A percentile compares a stretch with the other conserved stretches of the same genome.
These are phyloP conservation scores for Cheirogaleus medius DNA, from an alignment of 2,113 vertebrate species.

Conservation along the genomic window DNA sequence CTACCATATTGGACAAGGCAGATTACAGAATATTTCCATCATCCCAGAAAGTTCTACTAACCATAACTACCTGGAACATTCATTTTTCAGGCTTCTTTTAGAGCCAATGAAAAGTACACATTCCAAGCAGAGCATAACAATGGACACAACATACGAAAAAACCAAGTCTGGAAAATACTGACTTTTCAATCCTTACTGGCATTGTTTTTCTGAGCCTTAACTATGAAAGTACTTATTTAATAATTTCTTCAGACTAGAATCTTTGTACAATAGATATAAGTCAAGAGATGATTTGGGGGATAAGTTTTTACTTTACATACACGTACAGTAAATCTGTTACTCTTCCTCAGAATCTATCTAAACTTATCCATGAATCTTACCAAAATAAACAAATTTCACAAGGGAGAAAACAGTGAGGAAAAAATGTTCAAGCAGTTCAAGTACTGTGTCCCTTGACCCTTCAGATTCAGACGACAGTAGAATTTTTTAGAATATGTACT, in stretches of 20 bases:
- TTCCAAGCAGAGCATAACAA: conserved; percentile 66
- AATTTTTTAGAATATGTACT: neutral
- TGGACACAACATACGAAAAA: conserved; percentile 53
- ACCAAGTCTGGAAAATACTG: neutral
- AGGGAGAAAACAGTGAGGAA: neutral
- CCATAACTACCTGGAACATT: neutral
- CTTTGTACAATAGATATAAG: neutral
- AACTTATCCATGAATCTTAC: conserved; percentile 15
- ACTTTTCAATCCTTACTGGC: neutral
- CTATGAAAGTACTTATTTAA: neutral
- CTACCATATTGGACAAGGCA: neutral
- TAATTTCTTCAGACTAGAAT: neutral
- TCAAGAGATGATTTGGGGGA: conserved; percentile 3
- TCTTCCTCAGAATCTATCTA: conserved; percentile 36
- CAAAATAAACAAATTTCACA: conserved; percentile 41
- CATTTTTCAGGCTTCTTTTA: conserved; percentile 62
- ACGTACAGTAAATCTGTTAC: neutral
- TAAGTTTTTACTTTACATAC: neutral
- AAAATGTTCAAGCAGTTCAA: neutral
- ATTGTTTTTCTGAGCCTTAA: neutral
- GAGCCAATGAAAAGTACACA: conserved; percentile 51
- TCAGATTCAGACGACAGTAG: neutral
- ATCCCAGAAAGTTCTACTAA: neutral
- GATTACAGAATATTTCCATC: neutral
- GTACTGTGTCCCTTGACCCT: neutral